A percentile compares a stretch with the other conserved stretches of the same genome.
phyloP scores from a whole-genome alignment of 2,113 vertebrate genomes.

The Microtus pennsylvanicus region DNA sequence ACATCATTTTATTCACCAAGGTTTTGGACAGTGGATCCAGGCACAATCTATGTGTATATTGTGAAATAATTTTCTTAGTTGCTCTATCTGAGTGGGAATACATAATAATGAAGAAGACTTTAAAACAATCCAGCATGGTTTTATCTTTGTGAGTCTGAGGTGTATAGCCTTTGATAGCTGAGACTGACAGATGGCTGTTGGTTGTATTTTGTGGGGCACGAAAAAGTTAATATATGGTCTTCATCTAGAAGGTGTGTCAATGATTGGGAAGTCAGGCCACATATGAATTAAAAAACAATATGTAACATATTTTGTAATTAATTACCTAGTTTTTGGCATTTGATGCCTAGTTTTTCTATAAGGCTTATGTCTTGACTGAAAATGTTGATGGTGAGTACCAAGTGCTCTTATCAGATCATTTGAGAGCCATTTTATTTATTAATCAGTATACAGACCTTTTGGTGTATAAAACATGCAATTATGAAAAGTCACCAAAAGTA shows the following conservation, averaged over 20 bases:
- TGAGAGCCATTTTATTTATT: background rate
- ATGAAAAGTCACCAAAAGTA: background rate
- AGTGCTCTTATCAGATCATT: background rate
- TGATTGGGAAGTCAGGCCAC: background rate
- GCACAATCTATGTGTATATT: slow-evolving; percentile 68
- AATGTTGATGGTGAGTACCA: background rate
- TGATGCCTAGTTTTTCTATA: background rate
- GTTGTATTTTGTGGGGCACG: background rate
- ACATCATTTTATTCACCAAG: slow-evolving; percentile 67
- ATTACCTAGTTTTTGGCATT: background rate
- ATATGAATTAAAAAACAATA: background rate
- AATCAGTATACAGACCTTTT: background rate
- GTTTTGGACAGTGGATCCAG: slow-evolving; percentile 61
- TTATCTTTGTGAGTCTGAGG: slow-evolving; percentile 25
- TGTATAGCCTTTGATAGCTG: background rate
- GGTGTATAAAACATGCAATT: slow-evolving; percentile 16
- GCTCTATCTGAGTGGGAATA: background rate
- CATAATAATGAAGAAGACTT: slow-evolving; percentile 34
- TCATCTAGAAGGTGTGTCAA: background rate
- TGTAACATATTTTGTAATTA: background rate
- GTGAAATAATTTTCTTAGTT: slow-evolving; percentile 66
- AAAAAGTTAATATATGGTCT: background rate
- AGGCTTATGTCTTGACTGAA: background rate
- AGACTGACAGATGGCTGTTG: background rate
- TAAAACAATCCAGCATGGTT: slow-evolving; percentile 36